Base-by-base conservation (phyloP, 1,140 invertebrate genomes). In the Holotrichia oblita region DNA sequence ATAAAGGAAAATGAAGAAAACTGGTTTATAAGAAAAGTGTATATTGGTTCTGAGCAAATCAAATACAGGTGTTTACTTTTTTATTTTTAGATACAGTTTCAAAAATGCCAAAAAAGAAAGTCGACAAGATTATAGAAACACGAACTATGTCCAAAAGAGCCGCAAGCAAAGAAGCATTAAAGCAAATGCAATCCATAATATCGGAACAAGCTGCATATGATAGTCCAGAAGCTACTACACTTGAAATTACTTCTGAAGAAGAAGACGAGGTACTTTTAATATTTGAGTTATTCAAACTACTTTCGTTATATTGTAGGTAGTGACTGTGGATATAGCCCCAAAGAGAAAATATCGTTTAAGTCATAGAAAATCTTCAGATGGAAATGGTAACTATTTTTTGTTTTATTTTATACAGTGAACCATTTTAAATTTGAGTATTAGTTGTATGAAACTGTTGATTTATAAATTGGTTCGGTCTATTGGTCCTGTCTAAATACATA, bases 131-230 rank as follows among this genome's bases (percentile, higher is more conserved):
- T n/a, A 27, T 48, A 10, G 75, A 76, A 48, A 73, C 79, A 76
- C 81, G 83, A 73, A 81, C 81, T 72, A 79, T 83, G 40, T 81
- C 82, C 10, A 80, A 83, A 77, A 81, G 85, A 14, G 83, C 84
- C 59, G 85, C 85, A 14, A 85, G 84, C 79, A 85, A 85, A 80
- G 85, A 85, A 76, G 85, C 85, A 34, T 79, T 85, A 10, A 85
- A 84, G 77, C 84, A 85, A 80, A 84, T 85, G 83, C 85, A 85
- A 17, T 69, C 61, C 8, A 76, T 42, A 73, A 61, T 79, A 72
- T 44, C 74, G 14, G 48, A 75, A 24, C 34, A 59, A 76, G 22
- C 61, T 40, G 75, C 73, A 27, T 76, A 79, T 73, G 74, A 80
- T 69, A 80, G 82, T 48, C 48, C 78, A 14, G 83, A 83, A 77